Conservation (phyloP, 2,888 invertebrate genomes). For the Tinea pellionella region DNA sequence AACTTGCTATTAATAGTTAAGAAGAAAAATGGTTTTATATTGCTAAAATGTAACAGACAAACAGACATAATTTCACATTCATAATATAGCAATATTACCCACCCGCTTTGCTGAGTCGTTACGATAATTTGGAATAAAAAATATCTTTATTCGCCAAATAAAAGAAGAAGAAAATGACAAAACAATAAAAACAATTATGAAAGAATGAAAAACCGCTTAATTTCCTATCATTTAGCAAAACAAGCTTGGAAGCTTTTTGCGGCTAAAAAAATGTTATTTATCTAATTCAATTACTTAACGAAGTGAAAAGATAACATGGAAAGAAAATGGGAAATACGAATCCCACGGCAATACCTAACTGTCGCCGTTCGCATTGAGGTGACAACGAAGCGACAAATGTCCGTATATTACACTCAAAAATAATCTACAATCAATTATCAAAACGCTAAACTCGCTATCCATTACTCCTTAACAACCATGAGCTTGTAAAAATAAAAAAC, state of each 20-base stretch:
- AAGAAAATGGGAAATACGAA: slow-evolving; percentile 33
- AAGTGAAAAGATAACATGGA: slow-evolving; percentile 35
- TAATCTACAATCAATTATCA: background rate
- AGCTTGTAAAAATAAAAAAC: background rate
- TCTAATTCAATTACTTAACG: slow-evolving; percentile 41
- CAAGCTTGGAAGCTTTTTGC: background rate
- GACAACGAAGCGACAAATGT: slow-evolving; percentile 21
- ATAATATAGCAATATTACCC: no score
- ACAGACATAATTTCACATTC: no score
- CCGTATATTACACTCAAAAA: background rate
- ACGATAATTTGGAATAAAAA: no score
- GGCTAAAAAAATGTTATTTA: slow-evolving; percentile 20
- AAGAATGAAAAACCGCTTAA: slow-evolving; percentile 4
- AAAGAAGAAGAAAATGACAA: background rate
- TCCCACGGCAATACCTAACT: slow-evolving; percentile 22
- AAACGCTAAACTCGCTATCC: background rate
- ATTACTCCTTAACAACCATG: background rate
- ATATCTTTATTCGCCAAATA: no score
- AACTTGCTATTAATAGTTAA: no score
- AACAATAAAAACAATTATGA: background rate
- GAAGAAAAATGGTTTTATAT: no score
- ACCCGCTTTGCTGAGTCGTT: no score
- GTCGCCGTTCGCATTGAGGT: slow-evolving; percentile 17
- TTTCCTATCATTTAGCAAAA: slow-evolving; percentile 1
- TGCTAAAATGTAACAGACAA: no score